Evolutionary conservation across 1,140 invertebrate genomes (phyloP).

Genomic region (Kradibia gibbosae): DNA sequence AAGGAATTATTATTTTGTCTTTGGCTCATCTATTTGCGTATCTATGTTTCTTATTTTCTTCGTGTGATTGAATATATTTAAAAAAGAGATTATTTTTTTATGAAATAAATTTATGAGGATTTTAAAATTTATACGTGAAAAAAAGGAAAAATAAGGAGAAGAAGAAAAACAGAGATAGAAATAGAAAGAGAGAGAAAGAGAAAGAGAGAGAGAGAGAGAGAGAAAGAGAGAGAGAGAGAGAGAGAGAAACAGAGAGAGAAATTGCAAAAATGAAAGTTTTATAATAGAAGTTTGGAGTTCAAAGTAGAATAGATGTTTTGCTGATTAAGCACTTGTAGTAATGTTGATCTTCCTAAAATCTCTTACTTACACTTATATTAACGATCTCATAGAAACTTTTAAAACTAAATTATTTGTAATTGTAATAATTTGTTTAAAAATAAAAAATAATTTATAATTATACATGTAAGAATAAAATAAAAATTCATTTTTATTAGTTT

Average conservation of each 20-base stretch:
- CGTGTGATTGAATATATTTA: slow-evolving; percentile 12
- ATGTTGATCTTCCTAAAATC: slow-evolving; percentile 20
- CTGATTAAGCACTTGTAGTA: neutral
- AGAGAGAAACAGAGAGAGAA: neutral
- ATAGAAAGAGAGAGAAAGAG: neutral
- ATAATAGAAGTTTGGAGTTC: slow-evolving; percentile 1
- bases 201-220: neutral
- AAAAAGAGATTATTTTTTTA: no score
- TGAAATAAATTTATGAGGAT: no score
- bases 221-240: neutral
- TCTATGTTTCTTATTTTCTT: neutral
- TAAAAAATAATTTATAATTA: neutral
- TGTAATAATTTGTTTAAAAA: neutral
- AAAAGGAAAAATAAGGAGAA: neutral
- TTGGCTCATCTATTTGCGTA: slow-evolving; percentile 13
- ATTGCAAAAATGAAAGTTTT: slow-evolving; percentile 14
- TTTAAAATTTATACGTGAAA: no score
- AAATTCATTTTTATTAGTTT: no score
- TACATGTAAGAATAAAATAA: no score
- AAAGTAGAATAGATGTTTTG: slow-evolving; percentile 12
- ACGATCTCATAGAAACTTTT: neutral
- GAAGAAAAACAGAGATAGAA: neutral
- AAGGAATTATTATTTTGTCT: neutral
- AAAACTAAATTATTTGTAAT: slow-evolving; percentile 14
- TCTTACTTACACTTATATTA: neutral